Evolutionary conservation across 2,797 vertebrate species (phyloP), one percentile per base, ranked within the genome.

Genomic region (Etheostoma nigrum): DNA sequence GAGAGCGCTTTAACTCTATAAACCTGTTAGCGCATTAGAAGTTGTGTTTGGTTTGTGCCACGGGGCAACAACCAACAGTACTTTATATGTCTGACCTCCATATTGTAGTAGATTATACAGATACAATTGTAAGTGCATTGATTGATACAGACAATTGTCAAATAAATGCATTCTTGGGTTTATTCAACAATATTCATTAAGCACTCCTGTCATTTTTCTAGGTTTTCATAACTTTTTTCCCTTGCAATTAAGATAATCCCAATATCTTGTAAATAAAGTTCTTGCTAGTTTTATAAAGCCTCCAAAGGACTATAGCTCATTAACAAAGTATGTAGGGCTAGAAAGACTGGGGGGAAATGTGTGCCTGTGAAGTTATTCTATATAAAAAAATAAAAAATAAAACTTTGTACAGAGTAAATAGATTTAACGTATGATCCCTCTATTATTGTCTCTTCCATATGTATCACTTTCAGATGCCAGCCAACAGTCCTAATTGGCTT

Each of bases 11-110:
- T 92, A 93, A 87, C 77, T 67, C 73, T 76, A 82, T 93, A 92
- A 94, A 91, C 91, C 80, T 59, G 84, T 95, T 94, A 93, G 64
- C 82, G 86, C 71, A 87, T 93, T 92, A 92, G 72, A 74, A 67
- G 63, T 82, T 70, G 72, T 67, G 53, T 33, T 76, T 27, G 0
- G 19, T 82, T 76, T 71, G 58, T 55, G 55, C 51, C 76, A 49
- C n/a, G 5, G 21, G 21, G 27, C 6, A 51, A 30, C 42, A 69
- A 79, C 49, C 15, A 68, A 70, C 52, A 57, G 18, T 27, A 18
- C 10, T 73, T 58, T 10, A 53, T 21, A 67, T 33, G 10, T 49
- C 48, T 77, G 18, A 76, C 4, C 19, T 53, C 19, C 0, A 33
- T n/a, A 33, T 44, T 44, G 10, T 16, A 45, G 13, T n/a, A 27